Evolutionary conservation across 2,797 vertebrate genomes (phyloP).

Genomic region (Lemur catta): DNA sequence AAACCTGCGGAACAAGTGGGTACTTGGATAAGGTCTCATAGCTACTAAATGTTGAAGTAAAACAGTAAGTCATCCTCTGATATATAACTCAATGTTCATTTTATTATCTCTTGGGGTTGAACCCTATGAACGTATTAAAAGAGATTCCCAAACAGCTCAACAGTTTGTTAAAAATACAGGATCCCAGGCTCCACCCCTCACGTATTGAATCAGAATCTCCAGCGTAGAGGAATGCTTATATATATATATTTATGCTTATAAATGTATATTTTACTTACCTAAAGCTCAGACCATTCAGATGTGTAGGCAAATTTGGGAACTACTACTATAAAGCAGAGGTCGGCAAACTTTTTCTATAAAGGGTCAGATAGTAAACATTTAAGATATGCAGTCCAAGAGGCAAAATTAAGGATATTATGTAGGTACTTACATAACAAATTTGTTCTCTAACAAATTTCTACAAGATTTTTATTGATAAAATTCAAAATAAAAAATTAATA

Average conservation of each 20-base stretch:
- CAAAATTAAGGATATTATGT: not conserved
- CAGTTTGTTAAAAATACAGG: not conserved
- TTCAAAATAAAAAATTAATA: constrained; percentile 41
- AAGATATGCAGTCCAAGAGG: not conserved
- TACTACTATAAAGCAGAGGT: not conserved
- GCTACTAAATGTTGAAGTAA: not conserved
- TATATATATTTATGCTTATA: not conserved
- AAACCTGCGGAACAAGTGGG: constrained; percentile 14
- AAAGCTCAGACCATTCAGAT: not conserved
- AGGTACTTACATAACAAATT: not conserved
- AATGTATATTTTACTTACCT: not conserved
- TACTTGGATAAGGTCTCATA: not conserved
- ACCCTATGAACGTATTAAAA: not conserved
- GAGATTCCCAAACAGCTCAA: not conserved
- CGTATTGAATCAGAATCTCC: not conserved
- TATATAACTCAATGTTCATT: not conserved
- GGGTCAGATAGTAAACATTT: not conserved
- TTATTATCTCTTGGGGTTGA: not conserved
- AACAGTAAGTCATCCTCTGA: not conserved
- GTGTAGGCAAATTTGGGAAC: not conserved
- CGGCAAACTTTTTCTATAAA: not conserved
- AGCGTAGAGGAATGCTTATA: not conserved
- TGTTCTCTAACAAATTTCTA: constrained; percentile 27
- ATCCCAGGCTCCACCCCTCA: not conserved
- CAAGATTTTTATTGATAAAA: constrained; percentile 43